These are phyloP conservation scores for Papilio demoleus DNA, from an alignment of 2,888 invertebrate species.

Conservation along the genomic window DNA sequence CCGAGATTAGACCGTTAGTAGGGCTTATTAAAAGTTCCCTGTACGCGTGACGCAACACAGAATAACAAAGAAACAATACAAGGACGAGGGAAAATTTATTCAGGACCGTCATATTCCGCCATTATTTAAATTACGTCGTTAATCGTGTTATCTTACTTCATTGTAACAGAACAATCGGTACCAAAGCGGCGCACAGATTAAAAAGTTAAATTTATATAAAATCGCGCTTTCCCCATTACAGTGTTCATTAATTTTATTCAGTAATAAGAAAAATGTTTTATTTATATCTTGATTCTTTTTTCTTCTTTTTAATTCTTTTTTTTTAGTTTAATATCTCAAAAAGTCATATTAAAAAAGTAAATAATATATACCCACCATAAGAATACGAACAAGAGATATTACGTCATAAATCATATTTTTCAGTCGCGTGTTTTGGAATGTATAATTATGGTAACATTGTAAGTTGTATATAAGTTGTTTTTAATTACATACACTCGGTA, in stretches of 20 bases:
- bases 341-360: too few relatives aligned
- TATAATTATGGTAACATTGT: conserved; percentile 19
- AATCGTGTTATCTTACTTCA: conserved; percentile 49
- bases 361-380: too few relatives aligned
- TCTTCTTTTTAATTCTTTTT: too few relatives aligned
- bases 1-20: conserved; percentile 49
- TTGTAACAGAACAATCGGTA: conserved; percentile 40
- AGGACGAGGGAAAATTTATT: conserved; percentile 65
- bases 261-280: background rate
- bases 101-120: conserved; percentile 47
- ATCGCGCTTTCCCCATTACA: conserved; percentile 26
- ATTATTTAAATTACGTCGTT: conserved; percentile 48
- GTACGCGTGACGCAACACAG: conserved; percentile 52
- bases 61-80: conserved; percentile 60
- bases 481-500: conserved; percentile 8
- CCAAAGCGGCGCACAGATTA: conserved; percentile 41
- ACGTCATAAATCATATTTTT: conserved; percentile 12
- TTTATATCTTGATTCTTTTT: background rate
- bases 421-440: conserved; percentile 26
- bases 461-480: conserved; percentile 18
- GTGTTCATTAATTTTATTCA: conserved; percentile 23
- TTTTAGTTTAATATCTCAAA: too few relatives aligned
- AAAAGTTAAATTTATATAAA: conserved; percentile 42
- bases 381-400: too few relatives aligned
- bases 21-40: conserved; percentile 60